Evolutionary conservation across 2,113 vertebrate genomes (phyloP), one percentile per base, ranked within the genome.

Genomic region (Larimichthys polyactis): DNA sequence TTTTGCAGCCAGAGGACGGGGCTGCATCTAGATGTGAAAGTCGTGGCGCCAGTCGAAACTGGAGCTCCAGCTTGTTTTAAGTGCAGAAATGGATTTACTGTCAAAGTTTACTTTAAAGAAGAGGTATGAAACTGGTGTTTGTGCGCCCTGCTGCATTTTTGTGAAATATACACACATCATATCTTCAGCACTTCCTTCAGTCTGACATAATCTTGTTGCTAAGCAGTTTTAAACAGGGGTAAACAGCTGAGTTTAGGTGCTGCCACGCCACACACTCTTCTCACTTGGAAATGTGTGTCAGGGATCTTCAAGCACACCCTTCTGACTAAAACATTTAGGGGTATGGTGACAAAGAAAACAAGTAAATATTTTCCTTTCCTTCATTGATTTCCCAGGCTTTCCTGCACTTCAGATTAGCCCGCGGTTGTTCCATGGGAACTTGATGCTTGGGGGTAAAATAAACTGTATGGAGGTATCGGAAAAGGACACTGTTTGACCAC

Each of bases 151-250:
- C 69, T 66, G 62, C 24, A 60, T 66, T 65, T 83, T 76, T 79
- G 55, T 84, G 10, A 83, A 89, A 78, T 32, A 55, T 52, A 72
- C 59, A 58, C 17, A 46, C n/a, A 62, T 66, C 54, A 54, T 86
- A 46, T 75, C 63, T 79, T 63, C 27, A 40, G 0, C n/a, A 0
- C 46, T 57, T 67, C 3, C 1, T 48, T 70, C 58, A 72, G 48
- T 71, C 81, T 88, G 74, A 89, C 80, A 83, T 81, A 82, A 87
- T 64, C 24, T 69, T 79, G 94, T 95, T 95, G 90, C 93, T 93
- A 90, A 88, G 94, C 90, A 85, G 32, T 59, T 64, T 91, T 68
- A 89, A 93, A 94, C 89, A 83, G 20, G 29, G 29, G 82, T 87
- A 93, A 92, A 93, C 86, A 92, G 68, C 82, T 27, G 73, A 70